These are phyloP conservation scores for Drosophila azteca DNA, from an alignment of 1,140 invertebrate genomes.

Conservation along the genomic window DNA sequence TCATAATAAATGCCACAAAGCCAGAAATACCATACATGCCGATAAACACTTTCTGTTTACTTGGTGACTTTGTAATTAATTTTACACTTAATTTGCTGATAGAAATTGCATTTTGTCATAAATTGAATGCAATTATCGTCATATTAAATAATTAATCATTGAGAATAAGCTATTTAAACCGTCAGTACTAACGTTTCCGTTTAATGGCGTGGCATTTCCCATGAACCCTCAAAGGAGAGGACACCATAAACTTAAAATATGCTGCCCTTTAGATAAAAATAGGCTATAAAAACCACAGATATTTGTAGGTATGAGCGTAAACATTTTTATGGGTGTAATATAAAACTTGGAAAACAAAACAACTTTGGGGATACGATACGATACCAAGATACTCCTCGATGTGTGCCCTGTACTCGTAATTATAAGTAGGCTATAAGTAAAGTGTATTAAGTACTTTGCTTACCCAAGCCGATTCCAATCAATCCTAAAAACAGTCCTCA, in stretches of 20 bases:
- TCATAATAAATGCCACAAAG: no score
- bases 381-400: constrained; percentile 7
- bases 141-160: constrained; percentile 14
- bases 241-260: not conserved
- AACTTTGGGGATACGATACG: not conserved
- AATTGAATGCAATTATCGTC: constrained; percentile 15
- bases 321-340: constrained; percentile 32
- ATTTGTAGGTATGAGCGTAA: constrained; percentile 24
- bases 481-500: constrained; percentile 25
- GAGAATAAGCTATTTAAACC: no score
- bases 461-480: constrained; percentile 43
- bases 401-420: constrained; percentile 2
- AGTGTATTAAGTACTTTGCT: constrained; percentile 24
- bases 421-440: constrained; percentile 38
- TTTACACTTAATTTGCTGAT: constrained; percentile 24
- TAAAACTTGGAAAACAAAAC: constrained; percentile 22
- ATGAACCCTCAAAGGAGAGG: no score
- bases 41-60: no score
- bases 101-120: constrained; percentile 3
- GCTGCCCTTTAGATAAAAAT: not conserved
- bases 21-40: no score
- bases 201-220: no score
- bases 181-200: no score
- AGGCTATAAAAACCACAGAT: constrained; percentile 4
- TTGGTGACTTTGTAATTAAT: constrained; percentile 12